phyloP scores from a whole-genome alignment of 2,797 vertebrate genomes.

The Tarsius wallacei region DNA sequence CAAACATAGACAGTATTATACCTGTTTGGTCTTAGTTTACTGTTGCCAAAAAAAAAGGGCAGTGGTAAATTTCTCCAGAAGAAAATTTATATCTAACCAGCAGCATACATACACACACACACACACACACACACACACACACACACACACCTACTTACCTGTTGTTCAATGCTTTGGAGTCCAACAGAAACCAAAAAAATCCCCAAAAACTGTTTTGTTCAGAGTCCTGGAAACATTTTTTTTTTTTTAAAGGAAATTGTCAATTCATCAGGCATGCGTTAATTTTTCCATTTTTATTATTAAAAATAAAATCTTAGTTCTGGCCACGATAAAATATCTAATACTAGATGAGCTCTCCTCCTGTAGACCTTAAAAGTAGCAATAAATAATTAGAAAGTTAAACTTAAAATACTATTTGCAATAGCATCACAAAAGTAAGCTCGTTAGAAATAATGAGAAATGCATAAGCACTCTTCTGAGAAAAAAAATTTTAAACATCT shows the following conservation, averaged over 20 bases:
- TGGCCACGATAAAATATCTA: neutral
- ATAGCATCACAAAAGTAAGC: constrained; percentile 28
- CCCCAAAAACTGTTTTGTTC: neutral
- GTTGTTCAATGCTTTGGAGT: constrained; percentile 22
- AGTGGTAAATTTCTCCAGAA: constrained; percentile 28
- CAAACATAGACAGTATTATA: neutral
- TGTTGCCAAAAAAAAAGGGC: neutral
- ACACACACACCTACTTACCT: neutral
- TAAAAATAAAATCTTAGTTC: constrained; percentile 59
- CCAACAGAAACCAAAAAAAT: neutral
- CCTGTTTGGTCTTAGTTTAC: neutral
- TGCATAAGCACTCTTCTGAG: neutral
- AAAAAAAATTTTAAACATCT: neutral
- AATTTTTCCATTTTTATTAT: neutral
- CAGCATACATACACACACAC: neutral
- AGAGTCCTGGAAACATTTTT: constrained; percentile 4
- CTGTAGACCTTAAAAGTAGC: neutral
- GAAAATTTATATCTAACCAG: constrained; percentile 42
- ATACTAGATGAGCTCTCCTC: neutral
- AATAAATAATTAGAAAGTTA: constrained; percentile 31
- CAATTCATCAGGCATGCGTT: neutral
- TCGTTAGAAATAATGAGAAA: neutral
- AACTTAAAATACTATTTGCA: neutral
- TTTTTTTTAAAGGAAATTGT: constrained; percentile 61
- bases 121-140: neutral